Percentiles rank a stretch among this genome's conserved stretches.
Evolutionary conservation across 2,797 vertebrate genomes (phyloP).

Genomic region (Nothura maculosa): DNA sequence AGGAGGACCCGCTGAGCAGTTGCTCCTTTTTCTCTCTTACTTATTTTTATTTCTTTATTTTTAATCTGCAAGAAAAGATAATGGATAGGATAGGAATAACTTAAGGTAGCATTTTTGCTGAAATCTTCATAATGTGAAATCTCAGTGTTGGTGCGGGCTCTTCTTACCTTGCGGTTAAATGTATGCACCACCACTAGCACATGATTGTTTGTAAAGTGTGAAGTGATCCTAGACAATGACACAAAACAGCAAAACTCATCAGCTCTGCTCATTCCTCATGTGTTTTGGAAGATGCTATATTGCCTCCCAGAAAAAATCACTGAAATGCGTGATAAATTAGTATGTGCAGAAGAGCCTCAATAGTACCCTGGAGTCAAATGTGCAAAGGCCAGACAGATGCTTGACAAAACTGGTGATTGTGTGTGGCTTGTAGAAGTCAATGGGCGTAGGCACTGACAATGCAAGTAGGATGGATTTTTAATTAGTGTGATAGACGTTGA

Average conservation of each 20-base stretch:
- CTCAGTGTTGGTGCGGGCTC: slow-evolving; percentile 1
- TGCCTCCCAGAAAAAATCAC: background rate
- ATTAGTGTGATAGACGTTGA: background rate
- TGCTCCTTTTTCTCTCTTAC: too few relatives aligned
- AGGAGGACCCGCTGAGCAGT: background rate
- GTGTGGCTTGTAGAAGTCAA: background rate
- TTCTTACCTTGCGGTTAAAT: background rate
- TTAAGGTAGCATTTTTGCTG: slow-evolving; percentile 16
- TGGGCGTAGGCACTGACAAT: background rate
- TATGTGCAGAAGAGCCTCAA: background rate
- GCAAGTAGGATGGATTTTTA: background rate
- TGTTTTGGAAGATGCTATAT: background rate
- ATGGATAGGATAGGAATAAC: background rate
- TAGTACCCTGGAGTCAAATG: background rate
- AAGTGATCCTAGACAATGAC: background rate
- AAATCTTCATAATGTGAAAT: slow-evolving; percentile 13
- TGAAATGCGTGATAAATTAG: background rate
- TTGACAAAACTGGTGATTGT: background rate
- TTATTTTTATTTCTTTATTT: background rate
- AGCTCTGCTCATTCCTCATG: background rate
- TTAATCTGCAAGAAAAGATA: background rate
- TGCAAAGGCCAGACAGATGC: background rate
- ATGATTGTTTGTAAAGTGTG: background rate
- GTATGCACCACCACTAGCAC: background rate
- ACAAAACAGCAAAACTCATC: background rate